Percentiles rank a stretch among this genome's conserved stretches.
These are phyloP conservation scores for Lacerta agilis DNA, from an alignment of 2,797 vertebrate genomes.

Conservation along the genomic window DNA sequence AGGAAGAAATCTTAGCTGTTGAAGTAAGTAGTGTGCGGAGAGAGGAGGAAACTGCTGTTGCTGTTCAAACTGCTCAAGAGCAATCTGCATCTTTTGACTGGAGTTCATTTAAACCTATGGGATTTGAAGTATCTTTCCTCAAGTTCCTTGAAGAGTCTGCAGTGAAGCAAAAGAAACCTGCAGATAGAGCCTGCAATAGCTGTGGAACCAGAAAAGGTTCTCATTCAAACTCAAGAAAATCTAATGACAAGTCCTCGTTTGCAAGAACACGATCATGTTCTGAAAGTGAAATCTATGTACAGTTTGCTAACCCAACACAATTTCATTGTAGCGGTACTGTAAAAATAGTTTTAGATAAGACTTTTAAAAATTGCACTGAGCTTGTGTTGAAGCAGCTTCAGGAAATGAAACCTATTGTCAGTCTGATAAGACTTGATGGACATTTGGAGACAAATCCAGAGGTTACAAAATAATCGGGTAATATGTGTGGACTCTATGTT, in stretches of 20 bases:
- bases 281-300: constrained; percentile 83
- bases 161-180: constrained; percentile 88
- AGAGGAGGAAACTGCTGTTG: constrained; percentile 82
- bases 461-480: constrained; percentile 73
- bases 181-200: constrained; percentile 79
- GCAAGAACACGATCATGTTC: constrained; percentile 68
- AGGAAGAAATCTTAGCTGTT: constrained; percentile 62
- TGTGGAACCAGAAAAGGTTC: constrained; percentile 84
- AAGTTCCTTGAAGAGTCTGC: constrained; percentile 95
- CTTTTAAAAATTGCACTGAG: constrained; percentile 83
- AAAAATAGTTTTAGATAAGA: constrained; percentile 87
- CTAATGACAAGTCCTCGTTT: constrained; percentile 77
- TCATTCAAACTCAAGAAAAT: constrained; percentile 72
- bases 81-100: constrained; percentile 82
- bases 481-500: constrained; percentile 71
- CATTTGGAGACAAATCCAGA: constrained; percentile 68
- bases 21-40: constrained; percentile 66
- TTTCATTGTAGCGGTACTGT: constrained; percentile 85
- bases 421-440: constrained; percentile 83
- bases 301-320: constrained; percentile 88
- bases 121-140: constrained; percentile 96
- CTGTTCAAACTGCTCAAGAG: constrained; percentile 79
- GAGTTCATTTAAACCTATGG: constrained; percentile 95
- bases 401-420: constrained; percentile 90
- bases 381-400: constrained; percentile 91